phyloP scores from a whole-genome alignment of 2,888 invertebrate species.

The Poecilus cupreus region DNA sequence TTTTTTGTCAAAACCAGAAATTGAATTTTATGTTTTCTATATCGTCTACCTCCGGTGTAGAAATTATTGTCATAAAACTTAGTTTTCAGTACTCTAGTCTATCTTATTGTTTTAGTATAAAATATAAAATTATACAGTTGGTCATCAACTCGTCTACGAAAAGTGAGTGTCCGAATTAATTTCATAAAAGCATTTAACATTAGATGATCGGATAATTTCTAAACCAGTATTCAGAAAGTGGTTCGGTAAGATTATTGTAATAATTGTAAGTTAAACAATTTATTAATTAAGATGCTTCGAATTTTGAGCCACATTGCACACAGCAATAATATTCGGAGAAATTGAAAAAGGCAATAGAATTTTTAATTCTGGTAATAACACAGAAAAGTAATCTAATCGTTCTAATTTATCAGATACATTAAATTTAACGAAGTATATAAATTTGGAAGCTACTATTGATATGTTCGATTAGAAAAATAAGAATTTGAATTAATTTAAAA shows the following conservation, averaged over 20 bases:
- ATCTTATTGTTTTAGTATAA: no score
- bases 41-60: no score
- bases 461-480: conserved; percentile 15
- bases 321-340: neutral
- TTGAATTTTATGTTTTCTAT: no score
- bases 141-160: no score
- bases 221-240: conserved; percentile 1
- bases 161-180: no score
- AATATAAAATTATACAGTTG: no score
- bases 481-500: conserved; percentile 40
- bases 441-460: conserved; percentile 44
- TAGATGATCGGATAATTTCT: neutral
- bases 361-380: neutral
- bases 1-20: no score
- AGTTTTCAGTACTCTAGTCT: no score
- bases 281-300: conserved; percentile 32
- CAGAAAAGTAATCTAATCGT: conserved; percentile 36
- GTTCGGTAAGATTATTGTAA: conserved; percentile 19
- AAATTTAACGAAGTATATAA: conserved; percentile 44
- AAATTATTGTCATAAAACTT: no score
- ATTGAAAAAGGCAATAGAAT: neutral
- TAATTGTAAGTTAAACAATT: conserved; percentile 11
- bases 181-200: neutral
- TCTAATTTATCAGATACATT: conserved; percentile 35
- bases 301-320: neutral